Base-by-base conservation (phyloP, 2,888 invertebrate species). In the Gortyna flavago region DNA sequence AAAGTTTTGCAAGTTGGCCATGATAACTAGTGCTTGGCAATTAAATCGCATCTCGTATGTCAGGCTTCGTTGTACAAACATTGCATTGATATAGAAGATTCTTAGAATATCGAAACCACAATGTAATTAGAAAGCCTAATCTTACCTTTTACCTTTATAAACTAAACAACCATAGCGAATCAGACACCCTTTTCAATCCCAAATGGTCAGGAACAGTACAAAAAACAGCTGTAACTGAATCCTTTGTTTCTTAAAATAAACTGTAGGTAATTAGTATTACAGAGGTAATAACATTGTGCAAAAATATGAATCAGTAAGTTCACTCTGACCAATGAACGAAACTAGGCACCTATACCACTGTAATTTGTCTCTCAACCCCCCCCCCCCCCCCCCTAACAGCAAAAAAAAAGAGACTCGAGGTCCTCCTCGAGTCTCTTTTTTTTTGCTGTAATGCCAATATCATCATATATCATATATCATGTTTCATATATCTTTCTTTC, bases 181-280 rank as follows among this genome's bases (percentile, higher is more conserved):
- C 57, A 69, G 66, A n/a, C 67, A 68, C 77, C 83, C 85, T 78
- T 85, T 72, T 75, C 70, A 68, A 72, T 74, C 74, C 65, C 29
- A 83, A 84, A 82, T 72, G 79, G 85, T 72, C 79, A 74, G 82
- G 9, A 54, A 38, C 75, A 61, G 70, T 68, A 79, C 67, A 86
- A 84, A 84, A 41, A 70, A 77, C 68, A 73, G 74, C 48, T 75
- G 79, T 75, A 68, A 88, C 70, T 74, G 32, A 81, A 87, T 80
- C 85, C 74, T 77, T 77, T 79, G 72, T 85, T 76, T 51, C 68
- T 71, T 85, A 79, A 81, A 83, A 78, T 78, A 84, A 85, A 81
- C 73, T 59, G 76, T 85, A 84, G n/a, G n/a, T n/a, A n/a, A n/a
- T n/a, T n/a, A n/a, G n/a, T n/a, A 86, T 87, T 84, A 81, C 71